A percentile compares a stretch with the other conserved stretches of the same genome.
phyloP scores from a whole-genome alignment of 2,797 vertebrate species.

The Halcyon chelicuti region DNA sequence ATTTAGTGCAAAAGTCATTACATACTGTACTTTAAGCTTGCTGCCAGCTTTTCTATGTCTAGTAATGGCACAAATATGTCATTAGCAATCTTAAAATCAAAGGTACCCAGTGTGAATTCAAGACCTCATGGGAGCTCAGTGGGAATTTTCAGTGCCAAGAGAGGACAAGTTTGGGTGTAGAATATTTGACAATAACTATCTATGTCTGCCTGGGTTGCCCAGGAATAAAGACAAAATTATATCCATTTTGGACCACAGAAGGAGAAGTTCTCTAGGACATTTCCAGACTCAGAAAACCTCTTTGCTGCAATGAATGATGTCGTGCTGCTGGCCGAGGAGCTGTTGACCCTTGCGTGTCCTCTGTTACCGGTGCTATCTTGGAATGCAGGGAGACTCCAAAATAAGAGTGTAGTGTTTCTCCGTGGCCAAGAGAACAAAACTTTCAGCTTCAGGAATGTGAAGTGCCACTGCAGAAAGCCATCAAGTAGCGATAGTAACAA shows the following conservation, averaged over 20 bases:
- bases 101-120: not conserved
- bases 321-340: conserved; percentile 33
- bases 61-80: not conserved
- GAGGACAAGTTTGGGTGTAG: not conserved
- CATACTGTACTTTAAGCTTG: not conserved
- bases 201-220: not conserved
- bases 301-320: conserved; percentile 29
- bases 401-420: conserved; percentile 63
- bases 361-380: conserved; percentile 58
- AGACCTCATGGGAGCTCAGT: not conserved
- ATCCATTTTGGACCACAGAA: not conserved
- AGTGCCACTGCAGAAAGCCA: conserved; percentile 50
- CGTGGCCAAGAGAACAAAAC: conserved; percentile 66
- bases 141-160: not conserved
- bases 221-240: conserved; percentile 1
- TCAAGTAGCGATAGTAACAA: conserved; percentile 48
- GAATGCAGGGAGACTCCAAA: conserved; percentile 67
- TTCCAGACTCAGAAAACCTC: conserved; percentile 32
- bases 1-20: not conserved
- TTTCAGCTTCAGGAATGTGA: conserved; percentile 71
- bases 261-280: conserved; percentile 13
- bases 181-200: not conserved
- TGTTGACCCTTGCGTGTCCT: conserved; percentile 58
- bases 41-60: not conserved
- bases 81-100: not conserved